Conservation (phyloP, 2,113 vertebrate genomes). For the Neoarius graeffei region DNA sequence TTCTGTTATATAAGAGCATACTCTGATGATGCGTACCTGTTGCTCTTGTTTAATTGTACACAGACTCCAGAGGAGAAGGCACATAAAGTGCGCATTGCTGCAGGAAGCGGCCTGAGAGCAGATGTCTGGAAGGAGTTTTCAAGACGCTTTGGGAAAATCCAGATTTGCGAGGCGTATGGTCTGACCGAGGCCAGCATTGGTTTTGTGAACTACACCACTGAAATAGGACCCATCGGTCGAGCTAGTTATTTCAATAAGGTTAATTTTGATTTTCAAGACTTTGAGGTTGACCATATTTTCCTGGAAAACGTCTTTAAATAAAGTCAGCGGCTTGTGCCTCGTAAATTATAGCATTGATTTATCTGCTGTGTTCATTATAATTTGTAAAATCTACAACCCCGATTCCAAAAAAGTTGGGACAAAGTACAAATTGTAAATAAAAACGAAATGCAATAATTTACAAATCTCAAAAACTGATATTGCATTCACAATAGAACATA, state of each 20-base stretch:
- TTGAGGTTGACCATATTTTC: conserved; percentile 14
- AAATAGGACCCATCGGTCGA: conserved; percentile 79
- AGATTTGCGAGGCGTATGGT: conserved; percentile 82
- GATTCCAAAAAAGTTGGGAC: too few relatives aligned
- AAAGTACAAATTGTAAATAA: too few relatives aligned
- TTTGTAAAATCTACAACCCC: neutral
- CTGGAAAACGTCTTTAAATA: conserved; percentile 22
- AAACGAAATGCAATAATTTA: too few relatives aligned
- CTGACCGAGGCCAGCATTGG: conserved; percentile 84
- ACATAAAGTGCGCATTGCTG: conserved; percentile 77
- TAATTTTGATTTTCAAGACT: conserved; percentile 36
- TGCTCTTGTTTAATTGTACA: neutral
- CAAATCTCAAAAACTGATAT: too few relatives aligned
- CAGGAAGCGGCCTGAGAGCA: conserved; percentile 78
- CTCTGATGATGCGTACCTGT: neutral
- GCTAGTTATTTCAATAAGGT: conserved; percentile 79
- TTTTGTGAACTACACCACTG: conserved; percentile 85
- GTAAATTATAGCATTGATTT: conserved; percentile 16
- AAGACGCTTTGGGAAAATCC: conserved; percentile 75
- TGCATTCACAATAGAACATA: too few relatives aligned
- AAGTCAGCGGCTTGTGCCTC: neutral
- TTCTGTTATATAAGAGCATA: neutral
- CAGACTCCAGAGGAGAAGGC: conserved; percentile 68
- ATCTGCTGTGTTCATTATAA: neutral
- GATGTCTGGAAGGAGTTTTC: conserved; percentile 84